phyloP scores from a whole-genome alignment of 2,888 invertebrate species.

The Sphaeridia pumilis region DNA sequence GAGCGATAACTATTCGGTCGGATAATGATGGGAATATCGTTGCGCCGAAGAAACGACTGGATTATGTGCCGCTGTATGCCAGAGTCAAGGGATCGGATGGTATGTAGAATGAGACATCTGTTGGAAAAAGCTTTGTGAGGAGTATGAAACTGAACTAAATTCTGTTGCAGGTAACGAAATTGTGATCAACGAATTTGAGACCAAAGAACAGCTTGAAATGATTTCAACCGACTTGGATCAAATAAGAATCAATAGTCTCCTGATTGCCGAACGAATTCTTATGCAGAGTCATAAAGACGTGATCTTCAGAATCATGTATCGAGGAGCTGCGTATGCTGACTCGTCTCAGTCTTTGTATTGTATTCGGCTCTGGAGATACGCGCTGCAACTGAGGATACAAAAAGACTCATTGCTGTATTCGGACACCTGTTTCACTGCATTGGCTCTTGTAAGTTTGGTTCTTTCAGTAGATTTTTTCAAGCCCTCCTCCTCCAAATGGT shows the following conservation, averaged over 20 bases:
- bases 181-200: constrained; percentile 53
- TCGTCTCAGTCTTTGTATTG: constrained; percentile 59
- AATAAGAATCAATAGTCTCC: constrained; percentile 72
- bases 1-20: constrained; percentile 57
- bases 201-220: constrained; percentile 55
- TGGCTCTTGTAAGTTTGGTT: constrained; percentile 55
- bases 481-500: not conserved
- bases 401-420: constrained; percentile 59
- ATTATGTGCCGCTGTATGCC: constrained; percentile 31
- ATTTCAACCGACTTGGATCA: constrained; percentile 69
- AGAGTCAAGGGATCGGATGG: constrained; percentile 23
- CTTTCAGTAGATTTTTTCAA: not conserved
- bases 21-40: constrained; percentile 16
- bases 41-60: constrained; percentile 28
- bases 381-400: constrained; percentile 63
- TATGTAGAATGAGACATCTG: constrained; percentile 5
- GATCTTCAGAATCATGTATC: constrained; percentile 61
- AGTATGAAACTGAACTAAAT: not conserved
- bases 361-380: constrained; percentile 75
- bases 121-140: not conserved
- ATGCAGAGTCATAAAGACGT: constrained; percentile 78
- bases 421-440: constrained; percentile 75
- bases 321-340: constrained; percentile 49
- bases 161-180: constrained; percentile 22
- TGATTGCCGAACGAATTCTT: constrained; percentile 77